phyloP scores from a whole-genome alignment of 2,113 vertebrate species.

The Sitta europaea region DNA sequence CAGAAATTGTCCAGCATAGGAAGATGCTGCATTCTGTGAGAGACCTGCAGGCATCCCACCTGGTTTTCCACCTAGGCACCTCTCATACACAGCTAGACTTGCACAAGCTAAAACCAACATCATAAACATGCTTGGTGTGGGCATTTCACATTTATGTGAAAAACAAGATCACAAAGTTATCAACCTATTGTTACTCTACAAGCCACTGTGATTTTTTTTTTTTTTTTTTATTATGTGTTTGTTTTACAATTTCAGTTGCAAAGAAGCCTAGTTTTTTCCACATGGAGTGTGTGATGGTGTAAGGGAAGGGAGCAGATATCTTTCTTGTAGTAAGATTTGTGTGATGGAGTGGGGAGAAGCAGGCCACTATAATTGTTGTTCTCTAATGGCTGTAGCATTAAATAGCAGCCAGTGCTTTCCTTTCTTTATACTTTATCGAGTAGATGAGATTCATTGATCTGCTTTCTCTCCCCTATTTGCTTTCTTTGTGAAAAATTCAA shows the following conservation, averaged over 20 bases:
- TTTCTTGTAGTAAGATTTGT: not conserved
- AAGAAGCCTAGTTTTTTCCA: not conserved
- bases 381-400: not conserved
- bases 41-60: not conserved
- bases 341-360: not conserved
- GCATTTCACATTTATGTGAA: not conserved
- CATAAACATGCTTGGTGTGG: not conserved
- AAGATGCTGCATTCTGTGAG: not conserved
- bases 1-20: not conserved
- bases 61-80: not conserved
- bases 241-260: not conserved
- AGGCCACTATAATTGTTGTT: not conserved
- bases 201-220: not conserved
- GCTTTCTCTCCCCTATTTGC: not conserved
- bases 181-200: not conserved
- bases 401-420: not conserved
- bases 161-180: not conserved
- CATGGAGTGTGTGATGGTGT: not conserved
- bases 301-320: not conserved
- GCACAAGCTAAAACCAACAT: not conserved
- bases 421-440: slow-evolving; percentile 5
- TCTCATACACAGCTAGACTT: not conserved
- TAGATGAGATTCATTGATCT: slow-evolving; percentile 16
- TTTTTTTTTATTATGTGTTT: not conserved
- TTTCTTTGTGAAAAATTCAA: not conserved